Evolutionary conservation across 2,113 vertebrate genomes (phyloP).

Genomic region (Hucho hucho): DNA sequence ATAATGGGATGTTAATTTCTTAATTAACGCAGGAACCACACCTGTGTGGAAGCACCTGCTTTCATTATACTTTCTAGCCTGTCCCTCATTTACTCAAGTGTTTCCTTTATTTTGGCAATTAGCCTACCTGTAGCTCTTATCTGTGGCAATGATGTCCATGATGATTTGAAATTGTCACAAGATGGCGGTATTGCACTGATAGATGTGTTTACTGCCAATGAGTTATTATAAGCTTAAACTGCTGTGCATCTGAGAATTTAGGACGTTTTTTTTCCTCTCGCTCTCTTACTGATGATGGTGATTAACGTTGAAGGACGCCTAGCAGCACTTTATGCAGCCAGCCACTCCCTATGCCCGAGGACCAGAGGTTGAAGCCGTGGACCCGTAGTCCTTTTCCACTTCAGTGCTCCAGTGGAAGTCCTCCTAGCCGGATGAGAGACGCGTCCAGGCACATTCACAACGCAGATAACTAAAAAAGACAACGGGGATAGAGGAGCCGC

Average conservation of each 20-base stretch:
- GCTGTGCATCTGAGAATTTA: background rate
- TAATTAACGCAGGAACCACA: too few relatives aligned
- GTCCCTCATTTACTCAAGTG: too few relatives aligned
- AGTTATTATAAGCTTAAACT: background rate
- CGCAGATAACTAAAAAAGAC: constrained; percentile 20
- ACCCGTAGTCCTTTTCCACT: constrained; percentile 39
- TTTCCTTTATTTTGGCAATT: too few relatives aligned
- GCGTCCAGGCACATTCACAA: constrained; percentile 42
- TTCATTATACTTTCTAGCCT: too few relatives aligned
- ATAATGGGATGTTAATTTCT: too few relatives aligned
- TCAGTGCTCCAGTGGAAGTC: constrained; percentile 53
- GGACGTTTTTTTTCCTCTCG: constrained; percentile 2
- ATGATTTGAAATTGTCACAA: background rate
- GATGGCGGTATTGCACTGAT: background rate
- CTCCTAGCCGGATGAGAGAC: constrained; percentile 51
- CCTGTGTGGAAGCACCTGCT: too few relatives aligned
- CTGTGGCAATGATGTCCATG: background rate
- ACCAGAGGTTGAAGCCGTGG: background rate
- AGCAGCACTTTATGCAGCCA: constrained; percentile 37
- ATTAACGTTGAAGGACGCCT: constrained; percentile 60
- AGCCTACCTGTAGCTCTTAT: too few relatives aligned
- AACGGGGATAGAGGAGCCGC: constrained; percentile 34
- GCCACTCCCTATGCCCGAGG: constrained; percentile 64
- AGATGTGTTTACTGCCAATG: background rate
- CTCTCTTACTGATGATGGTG: constrained; percentile 48